These are phyloP conservation scores for Rousettus madagascariensis DNA, from an alignment of 2,797 vertebrate genomes.

Conservation along the genomic window DNA sequence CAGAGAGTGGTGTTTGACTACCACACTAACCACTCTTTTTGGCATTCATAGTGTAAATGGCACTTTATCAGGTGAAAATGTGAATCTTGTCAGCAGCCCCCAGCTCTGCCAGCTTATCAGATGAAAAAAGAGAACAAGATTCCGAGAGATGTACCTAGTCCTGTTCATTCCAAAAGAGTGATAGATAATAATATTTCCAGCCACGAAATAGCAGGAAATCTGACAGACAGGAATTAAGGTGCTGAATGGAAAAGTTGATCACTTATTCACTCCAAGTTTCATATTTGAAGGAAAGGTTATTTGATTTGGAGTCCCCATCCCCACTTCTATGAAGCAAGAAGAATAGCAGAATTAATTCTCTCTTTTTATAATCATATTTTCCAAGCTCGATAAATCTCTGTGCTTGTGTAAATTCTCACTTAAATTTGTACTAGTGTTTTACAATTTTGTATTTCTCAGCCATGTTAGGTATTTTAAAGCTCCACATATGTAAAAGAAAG, in stretches of 20 bases:
- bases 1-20: background rate
- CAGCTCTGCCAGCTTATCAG: slow-evolving; percentile 81
- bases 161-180: slow-evolving; percentile 74
- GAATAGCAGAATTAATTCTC: slow-evolving; percentile 54
- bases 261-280: slow-evolving; percentile 65
- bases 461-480: slow-evolving; percentile 34
- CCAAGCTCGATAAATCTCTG: accelerated
- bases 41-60: slow-evolving; percentile 79
- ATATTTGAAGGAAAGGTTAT: slow-evolving; percentile 57
- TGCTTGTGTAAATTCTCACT: slow-evolving; percentile 22
- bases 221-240: slow-evolving; percentile 77
- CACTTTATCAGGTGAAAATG: slow-evolving; percentile 81
- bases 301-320: slow-evolving; percentile 36
- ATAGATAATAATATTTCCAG: slow-evolving; percentile 81
- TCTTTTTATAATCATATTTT: background rate
- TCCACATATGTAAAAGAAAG: background rate
- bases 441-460: background rate
- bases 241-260: slow-evolving; percentile 73
- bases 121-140: slow-evolving; percentile 54
- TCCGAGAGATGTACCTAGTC: slow-evolving; percentile 73
- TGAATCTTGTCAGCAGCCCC: slow-evolving; percentile 79
- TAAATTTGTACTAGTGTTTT: slow-evolving; percentile 42
- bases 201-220: slow-evolving; percentile 68
- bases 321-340: background rate
- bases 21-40: slow-evolving; percentile 9